Conservation (phyloP, 35 echinoderm and acorn worm species). For the Nesometra sesokonis region DNA sequence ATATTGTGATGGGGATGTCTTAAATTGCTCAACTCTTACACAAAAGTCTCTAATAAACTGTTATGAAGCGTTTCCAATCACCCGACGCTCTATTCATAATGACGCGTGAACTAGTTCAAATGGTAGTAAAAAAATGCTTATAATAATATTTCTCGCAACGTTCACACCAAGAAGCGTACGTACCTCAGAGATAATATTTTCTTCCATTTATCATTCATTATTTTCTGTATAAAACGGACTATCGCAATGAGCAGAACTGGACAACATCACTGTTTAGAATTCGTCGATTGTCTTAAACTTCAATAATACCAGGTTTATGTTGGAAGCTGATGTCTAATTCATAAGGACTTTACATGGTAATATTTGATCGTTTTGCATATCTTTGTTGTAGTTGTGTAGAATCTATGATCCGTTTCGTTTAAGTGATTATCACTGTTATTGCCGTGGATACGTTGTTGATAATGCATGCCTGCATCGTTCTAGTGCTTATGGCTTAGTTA, state of each 20-base stretch:
- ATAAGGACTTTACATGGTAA: not conserved
- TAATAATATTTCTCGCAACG: not conserved
- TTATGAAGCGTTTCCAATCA: not conserved
- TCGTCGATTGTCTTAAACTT: not conserved
- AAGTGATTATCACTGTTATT: not conserved
- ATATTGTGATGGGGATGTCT: not conserved
- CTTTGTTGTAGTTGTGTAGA: not conserved
- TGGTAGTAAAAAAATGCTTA: not conserved
- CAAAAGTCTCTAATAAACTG: not conserved
- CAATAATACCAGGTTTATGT: not conserved
- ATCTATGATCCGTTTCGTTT: not conserved
- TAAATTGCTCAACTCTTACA: not conserved
- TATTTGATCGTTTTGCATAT: not conserved
- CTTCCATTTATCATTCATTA: not conserved
- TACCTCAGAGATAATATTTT: not conserved
- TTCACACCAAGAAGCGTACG: not conserved
- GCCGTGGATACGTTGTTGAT: too few species aligned
- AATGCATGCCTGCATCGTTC: too few species aligned
- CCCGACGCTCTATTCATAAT: not conserved
- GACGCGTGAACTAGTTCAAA: not conserved
- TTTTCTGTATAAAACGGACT: not conserved
- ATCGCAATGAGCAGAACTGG: not conserved
- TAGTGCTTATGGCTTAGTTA: too few species aligned
- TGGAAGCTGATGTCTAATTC: not conserved
- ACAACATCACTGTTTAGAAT: not conserved